These are phyloP conservation scores for Ylistrum balloti DNA, from an alignment of 1,140 invertebrate species.

Conservation along the genomic window DNA sequence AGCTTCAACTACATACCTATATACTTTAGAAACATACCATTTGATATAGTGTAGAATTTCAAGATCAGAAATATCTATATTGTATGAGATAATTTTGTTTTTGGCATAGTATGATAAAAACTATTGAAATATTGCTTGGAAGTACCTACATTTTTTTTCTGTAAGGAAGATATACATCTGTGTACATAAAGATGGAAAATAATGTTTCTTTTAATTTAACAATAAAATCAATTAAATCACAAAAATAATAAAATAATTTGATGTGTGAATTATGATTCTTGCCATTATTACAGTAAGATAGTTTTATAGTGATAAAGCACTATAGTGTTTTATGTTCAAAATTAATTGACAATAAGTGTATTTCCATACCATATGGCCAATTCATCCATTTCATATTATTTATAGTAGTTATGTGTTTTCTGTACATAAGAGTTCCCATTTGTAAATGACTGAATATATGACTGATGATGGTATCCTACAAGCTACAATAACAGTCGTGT, in stretches of 20 bases:
- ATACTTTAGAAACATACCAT: too few relatives aligned
- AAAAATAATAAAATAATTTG: background rate
- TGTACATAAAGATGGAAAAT: background rate
- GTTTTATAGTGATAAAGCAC: background rate
- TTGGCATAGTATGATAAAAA: background rate
- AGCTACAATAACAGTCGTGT: background rate
- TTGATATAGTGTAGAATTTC: background rate
- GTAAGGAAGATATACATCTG: background rate
- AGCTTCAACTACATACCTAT: background rate
- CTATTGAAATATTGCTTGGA: too few relatives aligned
- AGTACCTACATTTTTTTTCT: background rate
- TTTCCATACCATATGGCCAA: background rate
- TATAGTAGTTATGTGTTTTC: slow-evolving; percentile 5
- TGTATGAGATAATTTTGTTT: background rate
- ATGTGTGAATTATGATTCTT: background rate
- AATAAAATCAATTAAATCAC: background rate
- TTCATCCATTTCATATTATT: background rate
- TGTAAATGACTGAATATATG: background rate
- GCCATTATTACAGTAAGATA: background rate
- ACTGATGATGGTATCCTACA: background rate
- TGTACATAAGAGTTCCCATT: background rate
- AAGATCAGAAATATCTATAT: background rate
- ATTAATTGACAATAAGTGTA: background rate
- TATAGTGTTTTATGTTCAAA: background rate
- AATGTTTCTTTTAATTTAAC: background rate